These are phyloP conservation scores for Octodonta nipae DNA, from an alignment of 2,888 invertebrate species.

Conservation along the genomic window DNA sequence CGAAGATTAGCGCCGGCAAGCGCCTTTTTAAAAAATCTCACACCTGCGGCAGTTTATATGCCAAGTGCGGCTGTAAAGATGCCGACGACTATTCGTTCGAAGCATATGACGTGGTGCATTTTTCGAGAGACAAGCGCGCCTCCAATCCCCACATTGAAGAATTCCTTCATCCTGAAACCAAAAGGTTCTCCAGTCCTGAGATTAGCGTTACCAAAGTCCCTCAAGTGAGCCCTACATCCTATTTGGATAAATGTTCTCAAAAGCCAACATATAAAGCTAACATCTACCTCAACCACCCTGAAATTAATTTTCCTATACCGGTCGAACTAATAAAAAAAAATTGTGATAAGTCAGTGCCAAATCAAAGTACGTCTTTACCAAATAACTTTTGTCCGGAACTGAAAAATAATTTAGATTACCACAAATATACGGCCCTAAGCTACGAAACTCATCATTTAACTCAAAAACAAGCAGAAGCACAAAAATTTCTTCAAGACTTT, in stretches of 20 bases:
- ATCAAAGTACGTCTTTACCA: too few relatives aligned
- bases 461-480: conserved; percentile 24
- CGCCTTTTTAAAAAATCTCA: conserved; percentile 29
- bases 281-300: conserved; percentile 30
- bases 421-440: conserved; percentile 26
- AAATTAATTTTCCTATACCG: conserved; percentile 32
- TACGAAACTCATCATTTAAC: conserved; percentile 20
- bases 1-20: too few relatives aligned
- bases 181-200: conserved; percentile 25
- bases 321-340: too few relatives aligned
- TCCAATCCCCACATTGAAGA: too few relatives aligned
- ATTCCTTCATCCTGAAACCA: conserved; percentile 11
- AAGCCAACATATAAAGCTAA: conserved; percentile 16
- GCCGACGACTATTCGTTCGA: conserved; percentile 13
- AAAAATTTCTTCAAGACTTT: conserved; percentile 32
- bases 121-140: conserved; percentile 10
- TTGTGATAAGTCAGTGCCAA: too few relatives aligned
- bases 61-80: conserved; percentile 33
- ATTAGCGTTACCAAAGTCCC: conserved; percentile 14
- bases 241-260: neutral
- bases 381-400: too few relatives aligned
- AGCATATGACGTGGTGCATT: conserved; percentile 8
- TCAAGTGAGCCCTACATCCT: neutral
- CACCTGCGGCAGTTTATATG: conserved; percentile 36
- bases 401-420: conserved; percentile 24